These are phyloP conservation scores for Podocnemis expansa DNA, from an alignment of 2,113 vertebrate species.

Conservation along the genomic window DNA sequence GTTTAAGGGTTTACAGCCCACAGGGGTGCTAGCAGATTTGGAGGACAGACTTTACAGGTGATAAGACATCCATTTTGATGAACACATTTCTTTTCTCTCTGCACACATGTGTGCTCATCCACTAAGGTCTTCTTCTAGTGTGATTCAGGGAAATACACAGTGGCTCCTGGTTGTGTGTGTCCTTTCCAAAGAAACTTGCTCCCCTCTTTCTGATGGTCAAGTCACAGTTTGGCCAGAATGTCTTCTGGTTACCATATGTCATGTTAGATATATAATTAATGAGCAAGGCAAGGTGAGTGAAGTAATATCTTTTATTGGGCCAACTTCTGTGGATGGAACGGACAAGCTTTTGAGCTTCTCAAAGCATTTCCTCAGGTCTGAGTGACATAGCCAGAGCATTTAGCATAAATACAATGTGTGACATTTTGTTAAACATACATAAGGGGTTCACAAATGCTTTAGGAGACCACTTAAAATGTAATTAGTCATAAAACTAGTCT, in stretches of 20 bases:
- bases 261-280: no score
- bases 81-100: not conserved
- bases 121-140: not conserved
- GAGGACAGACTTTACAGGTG: not conserved
- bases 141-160: no score
- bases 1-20: not conserved
- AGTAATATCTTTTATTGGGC: no score
- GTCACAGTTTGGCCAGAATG: no score
- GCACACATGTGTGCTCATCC: not conserved
- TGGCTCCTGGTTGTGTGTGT: no score
- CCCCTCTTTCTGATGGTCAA: no score
- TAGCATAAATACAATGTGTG: not conserved
- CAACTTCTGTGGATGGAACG: no score
- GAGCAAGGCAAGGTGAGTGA: no score
- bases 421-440: no score
- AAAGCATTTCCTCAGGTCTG: not conserved
- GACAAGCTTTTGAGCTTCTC: not conserved
- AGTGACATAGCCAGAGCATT: not conserved
- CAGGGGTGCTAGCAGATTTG: not conserved
- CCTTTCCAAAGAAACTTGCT: no score
- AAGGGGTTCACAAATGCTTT: not conserved
- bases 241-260: no score
- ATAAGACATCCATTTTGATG: not conserved
- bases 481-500: not conserved
- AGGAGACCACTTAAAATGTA: not conserved